These are phyloP conservation scores for Cerastoderma edule DNA, from an alignment of 2,888 invertebrate species.

Conservation along the genomic window DNA sequence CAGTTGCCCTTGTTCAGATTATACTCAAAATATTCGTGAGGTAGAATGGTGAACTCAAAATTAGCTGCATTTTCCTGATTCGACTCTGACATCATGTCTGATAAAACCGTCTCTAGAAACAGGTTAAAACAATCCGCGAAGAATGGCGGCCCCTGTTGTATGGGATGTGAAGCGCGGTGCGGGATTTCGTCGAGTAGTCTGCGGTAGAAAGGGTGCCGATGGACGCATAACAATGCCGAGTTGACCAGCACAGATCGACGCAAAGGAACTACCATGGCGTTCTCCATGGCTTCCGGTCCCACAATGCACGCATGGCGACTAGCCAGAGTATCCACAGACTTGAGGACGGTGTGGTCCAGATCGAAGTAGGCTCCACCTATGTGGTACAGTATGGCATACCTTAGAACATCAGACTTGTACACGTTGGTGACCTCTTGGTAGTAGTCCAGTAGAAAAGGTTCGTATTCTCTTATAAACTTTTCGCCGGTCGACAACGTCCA, in stretches of 20 bases:
- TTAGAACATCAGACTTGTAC: background rate
- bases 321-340: background rate
- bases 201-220: background rate
- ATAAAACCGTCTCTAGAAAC: no score
- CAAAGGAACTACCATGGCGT: background rate
- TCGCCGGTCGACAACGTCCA: background rate
- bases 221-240: conserved; percentile 1
- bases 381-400: conserved; percentile 9
- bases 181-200: background rate
- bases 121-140: no score
- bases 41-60: background rate
- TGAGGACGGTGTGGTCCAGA: background rate
- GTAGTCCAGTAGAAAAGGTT: background rate
- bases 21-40: background rate
- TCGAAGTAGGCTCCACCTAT: conserved; percentile 18
- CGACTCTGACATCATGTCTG: background rate
- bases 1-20: background rate
- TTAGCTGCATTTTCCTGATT: background rate
- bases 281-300: conserved; percentile 15
- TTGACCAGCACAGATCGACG: background rate
- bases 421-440: background rate
- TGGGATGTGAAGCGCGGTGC: background rate
- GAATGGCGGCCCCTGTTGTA: no score
- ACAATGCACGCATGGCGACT: background rate
- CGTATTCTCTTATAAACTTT: background rate